Percentiles rank a stretch among this genome's conserved stretches.
phyloP scores from a whole-genome alignment of 2,888 invertebrate genomes.

The Heteromyza rotundicornis region DNA sequence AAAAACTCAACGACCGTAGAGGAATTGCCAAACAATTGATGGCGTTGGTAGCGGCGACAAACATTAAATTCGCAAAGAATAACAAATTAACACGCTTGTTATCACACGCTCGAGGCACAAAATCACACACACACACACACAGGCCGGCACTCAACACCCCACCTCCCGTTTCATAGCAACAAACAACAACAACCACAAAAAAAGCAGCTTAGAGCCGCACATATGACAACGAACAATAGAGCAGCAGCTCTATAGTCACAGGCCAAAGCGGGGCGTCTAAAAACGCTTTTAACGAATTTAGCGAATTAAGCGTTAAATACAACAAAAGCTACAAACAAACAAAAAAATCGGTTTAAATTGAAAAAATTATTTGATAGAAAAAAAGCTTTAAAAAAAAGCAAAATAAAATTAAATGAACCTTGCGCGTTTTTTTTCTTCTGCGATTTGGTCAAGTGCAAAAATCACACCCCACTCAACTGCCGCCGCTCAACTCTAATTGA shows the following conservation, averaged over 20 bases:
- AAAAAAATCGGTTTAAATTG: constrained; percentile 6
- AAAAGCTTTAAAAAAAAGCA: too few species aligned
- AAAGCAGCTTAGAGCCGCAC: too few species aligned
- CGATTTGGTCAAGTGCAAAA: too few species aligned
- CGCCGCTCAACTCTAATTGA: too few species aligned
- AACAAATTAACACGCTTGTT: constrained; percentile 46
- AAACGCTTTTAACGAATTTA: neutral
- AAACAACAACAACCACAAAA: neutral
- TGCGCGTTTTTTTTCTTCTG: too few species aligned
- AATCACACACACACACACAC: neutral
- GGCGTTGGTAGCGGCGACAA: too few species aligned
- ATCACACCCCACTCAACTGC: too few species aligned
- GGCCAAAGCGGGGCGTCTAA: neutral
- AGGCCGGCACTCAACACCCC: too few species aligned
- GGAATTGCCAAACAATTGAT: neutral
- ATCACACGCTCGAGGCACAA: constrained; percentile 28
- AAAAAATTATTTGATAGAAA: too few species aligned
- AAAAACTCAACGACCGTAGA: constrained; percentile 22
- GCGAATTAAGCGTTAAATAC: neutral
- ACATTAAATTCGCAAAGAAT: constrained; percentile 29
- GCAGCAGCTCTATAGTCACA: neutral
- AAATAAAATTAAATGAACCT: too few species aligned
- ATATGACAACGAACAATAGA: too few species aligned
- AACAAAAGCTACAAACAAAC: constrained; percentile 8
- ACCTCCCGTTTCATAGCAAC: too few species aligned